Evolutionary conservation across 2,113 vertebrate species (phyloP).

Genomic region (Petrocephalus microphthalmus): DNA sequence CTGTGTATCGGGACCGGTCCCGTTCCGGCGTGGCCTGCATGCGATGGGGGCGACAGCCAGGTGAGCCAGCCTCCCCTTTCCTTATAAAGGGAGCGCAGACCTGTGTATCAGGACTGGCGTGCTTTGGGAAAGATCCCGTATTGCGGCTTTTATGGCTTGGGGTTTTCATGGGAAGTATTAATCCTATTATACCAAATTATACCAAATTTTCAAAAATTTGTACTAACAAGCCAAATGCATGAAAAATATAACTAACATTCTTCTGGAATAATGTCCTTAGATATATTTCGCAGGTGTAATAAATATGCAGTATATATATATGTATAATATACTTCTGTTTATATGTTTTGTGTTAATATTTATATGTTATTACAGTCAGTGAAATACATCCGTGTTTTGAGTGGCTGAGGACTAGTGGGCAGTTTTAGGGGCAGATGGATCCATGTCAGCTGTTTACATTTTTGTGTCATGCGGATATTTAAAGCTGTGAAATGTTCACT

Average conservation of each 20-base stretch:
- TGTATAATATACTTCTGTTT: too few species aligned
- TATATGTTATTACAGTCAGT: neutral
- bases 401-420: neutral
- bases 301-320: too few species aligned
- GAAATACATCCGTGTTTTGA: neutral
- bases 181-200: too few species aligned
- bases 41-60: slow-evolving; percentile 64
- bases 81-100: neutral
- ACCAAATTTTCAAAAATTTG: too few species aligned
- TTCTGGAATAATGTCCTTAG: neutral
- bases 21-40: neutral
- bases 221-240: neutral
- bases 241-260: neutral
- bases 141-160: neutral
- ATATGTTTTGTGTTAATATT: too few species aligned
- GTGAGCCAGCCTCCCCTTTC: slow-evolving; percentile 48
- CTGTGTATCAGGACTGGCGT: neutral
- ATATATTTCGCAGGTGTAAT: neutral
- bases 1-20: neutral
- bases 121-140: neutral
- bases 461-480: neutral
- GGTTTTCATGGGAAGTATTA: neutral
- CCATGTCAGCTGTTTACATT: neutral
- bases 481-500: neutral
- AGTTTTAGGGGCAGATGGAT: neutral